phyloP scores from a whole-genome alignment of 2,888 invertebrate genomes.

The Thysanoteuthis rhombus region DNA sequence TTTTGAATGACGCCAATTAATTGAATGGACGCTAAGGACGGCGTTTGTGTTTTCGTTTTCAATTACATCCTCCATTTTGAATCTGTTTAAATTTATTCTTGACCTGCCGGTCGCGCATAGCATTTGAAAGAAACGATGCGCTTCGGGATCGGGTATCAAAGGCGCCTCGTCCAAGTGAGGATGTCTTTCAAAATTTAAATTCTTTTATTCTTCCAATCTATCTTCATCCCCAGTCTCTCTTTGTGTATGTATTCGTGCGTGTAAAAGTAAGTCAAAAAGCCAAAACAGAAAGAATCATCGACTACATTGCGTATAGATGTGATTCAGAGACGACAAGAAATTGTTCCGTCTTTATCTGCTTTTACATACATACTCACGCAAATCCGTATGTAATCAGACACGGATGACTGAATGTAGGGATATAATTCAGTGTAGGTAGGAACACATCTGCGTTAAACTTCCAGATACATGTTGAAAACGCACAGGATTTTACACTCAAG shows the following conservation, averaged over 20 bases:
- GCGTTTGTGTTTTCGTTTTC: conserved; percentile 12
- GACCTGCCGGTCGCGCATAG: neutral
- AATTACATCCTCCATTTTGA: neutral
- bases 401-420: neutral
- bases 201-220: neutral
- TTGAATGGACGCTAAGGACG: neutral
- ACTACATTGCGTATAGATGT: neutral
- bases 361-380: neutral
- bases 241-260: neutral
- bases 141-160: neutral
- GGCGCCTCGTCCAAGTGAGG: neutral
- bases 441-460: no score
- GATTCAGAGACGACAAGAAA: neutral
- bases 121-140: neutral
- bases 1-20: conserved; percentile 12
- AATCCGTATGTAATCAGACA: neutral
- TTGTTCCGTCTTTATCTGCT: neutral
- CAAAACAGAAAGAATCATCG: no score
- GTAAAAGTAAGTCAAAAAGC: neutral
- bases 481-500: no score
- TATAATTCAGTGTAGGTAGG: no score
- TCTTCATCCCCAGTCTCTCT: neutral
- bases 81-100: neutral
- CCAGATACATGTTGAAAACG: no score
- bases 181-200: neutral